A percentile compares a stretch with the other conserved stretches of the same genome.
Conservation (phyloP, 2,113 vertebrate genomes). For the Epinephelus cyanopodus region DNA sequence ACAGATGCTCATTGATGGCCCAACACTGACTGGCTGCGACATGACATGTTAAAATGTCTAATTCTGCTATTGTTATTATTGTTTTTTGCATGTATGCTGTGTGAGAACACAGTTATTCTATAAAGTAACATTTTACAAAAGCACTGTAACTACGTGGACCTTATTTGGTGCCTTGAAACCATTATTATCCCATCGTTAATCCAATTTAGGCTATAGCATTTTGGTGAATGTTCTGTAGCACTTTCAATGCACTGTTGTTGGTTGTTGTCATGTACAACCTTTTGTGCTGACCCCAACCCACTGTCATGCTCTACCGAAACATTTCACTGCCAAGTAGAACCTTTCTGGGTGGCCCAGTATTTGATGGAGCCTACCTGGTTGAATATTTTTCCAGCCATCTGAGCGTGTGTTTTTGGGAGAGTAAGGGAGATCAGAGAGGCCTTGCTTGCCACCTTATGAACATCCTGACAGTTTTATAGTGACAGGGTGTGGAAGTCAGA, state of each 20-base stretch:
- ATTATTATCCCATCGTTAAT: background rate
- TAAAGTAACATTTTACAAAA: background rate
- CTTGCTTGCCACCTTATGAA: conserved; percentile 42
- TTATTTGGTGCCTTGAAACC: background rate
- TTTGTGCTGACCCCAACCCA: background rate
- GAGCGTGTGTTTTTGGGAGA: conserved; percentile 35
- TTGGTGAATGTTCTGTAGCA: background rate
- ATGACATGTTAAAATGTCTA: no score
- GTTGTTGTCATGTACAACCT: background rate
- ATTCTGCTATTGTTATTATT: no score
- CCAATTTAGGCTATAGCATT: no score
- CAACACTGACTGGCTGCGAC: no score
- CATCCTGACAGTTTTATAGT: conserved; percentile 81
- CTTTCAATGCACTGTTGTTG: background rate
- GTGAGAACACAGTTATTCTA: no score
- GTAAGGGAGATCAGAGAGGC: conserved; percentile 54
- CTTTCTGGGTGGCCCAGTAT: conserved; percentile 39
- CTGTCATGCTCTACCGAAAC: background rate
- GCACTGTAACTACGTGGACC: background rate
- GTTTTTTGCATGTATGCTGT: no score
- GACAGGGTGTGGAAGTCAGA: conserved; percentile 67
- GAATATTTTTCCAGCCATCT: conserved; percentile 45
- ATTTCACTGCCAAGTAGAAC: background rate
- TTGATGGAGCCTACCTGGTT: conserved; percentile 7
- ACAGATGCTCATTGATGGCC: no score